Base-by-base conservation (phyloP, 2,113 vertebrate genomes). In the Clupea harengus region DNA sequence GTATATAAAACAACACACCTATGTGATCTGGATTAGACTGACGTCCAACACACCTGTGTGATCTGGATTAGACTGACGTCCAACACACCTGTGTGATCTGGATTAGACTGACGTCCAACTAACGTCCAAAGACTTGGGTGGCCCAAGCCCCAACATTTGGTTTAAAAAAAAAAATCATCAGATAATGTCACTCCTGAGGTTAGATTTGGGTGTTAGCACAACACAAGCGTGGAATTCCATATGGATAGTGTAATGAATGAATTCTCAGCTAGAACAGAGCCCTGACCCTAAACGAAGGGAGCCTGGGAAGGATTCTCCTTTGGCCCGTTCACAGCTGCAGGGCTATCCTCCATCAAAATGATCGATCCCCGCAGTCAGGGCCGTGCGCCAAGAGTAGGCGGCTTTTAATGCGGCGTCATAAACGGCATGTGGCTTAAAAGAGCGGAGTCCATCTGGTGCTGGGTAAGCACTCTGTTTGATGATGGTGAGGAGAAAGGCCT, bases 401-500 rank as follows among this genome's bases (percentile, higher is more conserved):
- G 72, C 32, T 18, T 78, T 87, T 50, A 52, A 82, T 83, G 18
- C 82, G 47, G 57, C 64, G 86, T 83, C 87, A 87, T 84, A n/a
- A 82, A 80, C 28, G 84, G 83, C 82, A 87, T 88, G 84, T 85
- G 84, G 83, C 85, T 85, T 84, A 15, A 90, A 85, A 81, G 85
- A 32, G 60, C 81, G 9, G 45, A 78, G 60, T 83, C 83, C 91
- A 92, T 91, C 91, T 92, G 91, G 88, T 89, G 64, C 45, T 83
- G 81, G 81, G 86, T 39, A 83, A 45, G 75, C 47, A 3, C 6
- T 64, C 57, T 17, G 88, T 90, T 91, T 89, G 89, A 91, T 89
- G 89, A 91, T 91, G 87, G 54, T n/a, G 72, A 20, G 4, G 25
- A 22, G 39, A 25, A 45, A 60, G 82, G 83, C 47, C 85, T 81